Conservation (phyloP, 2,888 invertebrate species). For the Malachius bipustulatus region DNA sequence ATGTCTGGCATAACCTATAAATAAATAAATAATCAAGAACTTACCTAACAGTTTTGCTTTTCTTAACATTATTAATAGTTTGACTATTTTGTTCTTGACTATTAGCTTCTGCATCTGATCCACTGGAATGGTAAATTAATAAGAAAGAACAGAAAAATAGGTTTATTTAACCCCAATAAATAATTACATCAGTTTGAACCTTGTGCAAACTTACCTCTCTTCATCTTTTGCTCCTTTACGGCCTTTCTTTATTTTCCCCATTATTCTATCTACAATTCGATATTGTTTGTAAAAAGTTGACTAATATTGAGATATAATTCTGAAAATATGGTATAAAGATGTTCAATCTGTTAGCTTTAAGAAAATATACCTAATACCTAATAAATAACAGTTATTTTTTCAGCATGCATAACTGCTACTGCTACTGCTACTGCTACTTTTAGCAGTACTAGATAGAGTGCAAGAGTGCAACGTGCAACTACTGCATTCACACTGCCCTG, state of each 20-base stretch:
- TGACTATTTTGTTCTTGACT: constrained; percentile 28
- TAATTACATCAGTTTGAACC: constrained; percentile 22
- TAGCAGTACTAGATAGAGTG: no score
- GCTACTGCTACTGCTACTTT: no score
- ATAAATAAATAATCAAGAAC: constrained; percentile 21
- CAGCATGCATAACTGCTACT: no score
- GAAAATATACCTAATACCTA: no score
- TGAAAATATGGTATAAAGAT: no score
- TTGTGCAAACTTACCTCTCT: constrained; percentile 52
- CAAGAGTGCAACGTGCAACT: no score
- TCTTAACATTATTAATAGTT: constrained; percentile 28
- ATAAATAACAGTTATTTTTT: no score
- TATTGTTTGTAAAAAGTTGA: no score
- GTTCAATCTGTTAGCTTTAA: no score
- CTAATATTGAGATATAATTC: no score
- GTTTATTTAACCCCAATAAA: constrained; percentile 9
- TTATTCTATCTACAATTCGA: constrained; percentile 28
- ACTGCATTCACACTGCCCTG: no score
- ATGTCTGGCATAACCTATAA: background rate
- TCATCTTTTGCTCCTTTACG: constrained; percentile 65
- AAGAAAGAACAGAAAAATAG: constrained; percentile 10
- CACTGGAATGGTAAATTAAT: constrained; percentile 40
- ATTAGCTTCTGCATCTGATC: constrained; percentile 43
- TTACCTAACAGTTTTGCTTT: constrained; percentile 28
- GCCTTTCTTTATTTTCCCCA: constrained; percentile 75